Conservation (phyloP, 1,140 invertebrate species). For the Steinernema khuongi region DNA sequence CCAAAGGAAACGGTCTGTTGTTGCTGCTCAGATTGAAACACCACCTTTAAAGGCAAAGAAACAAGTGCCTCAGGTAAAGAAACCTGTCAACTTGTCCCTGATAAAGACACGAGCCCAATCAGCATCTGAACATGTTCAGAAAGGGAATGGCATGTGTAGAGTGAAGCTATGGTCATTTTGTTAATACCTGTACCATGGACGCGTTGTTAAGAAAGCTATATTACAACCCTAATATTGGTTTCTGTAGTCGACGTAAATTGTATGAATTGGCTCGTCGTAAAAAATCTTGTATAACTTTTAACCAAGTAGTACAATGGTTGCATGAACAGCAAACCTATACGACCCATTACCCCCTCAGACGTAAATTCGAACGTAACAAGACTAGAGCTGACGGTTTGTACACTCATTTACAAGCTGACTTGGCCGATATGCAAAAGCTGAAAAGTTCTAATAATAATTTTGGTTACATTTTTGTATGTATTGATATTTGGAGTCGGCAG, state of each 20-base stretch:
- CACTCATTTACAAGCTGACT: background rate
- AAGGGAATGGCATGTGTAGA: background rate
- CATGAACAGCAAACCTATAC: background rate
- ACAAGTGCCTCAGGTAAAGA: background rate
- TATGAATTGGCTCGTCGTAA: background rate
- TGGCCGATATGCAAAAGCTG: background rate
- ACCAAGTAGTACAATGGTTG: background rate
- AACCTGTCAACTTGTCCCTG: background rate
- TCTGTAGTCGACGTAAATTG: background rate
- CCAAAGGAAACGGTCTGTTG: too few relatives aligned
- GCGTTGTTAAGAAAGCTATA: background rate
- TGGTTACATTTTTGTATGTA: background rate
- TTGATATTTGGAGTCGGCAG: constrained; percentile 6
- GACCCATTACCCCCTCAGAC: background rate
- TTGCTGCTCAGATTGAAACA: too few relatives aligned
- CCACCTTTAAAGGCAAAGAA: too few relatives aligned
- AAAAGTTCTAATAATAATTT: background rate
- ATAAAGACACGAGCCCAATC: background rate
- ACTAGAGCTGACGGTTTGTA: background rate
- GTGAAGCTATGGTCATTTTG: background rate
- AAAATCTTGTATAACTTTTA: background rate
- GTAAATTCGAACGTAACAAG: background rate
- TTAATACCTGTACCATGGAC: background rate
- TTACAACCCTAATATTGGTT: background rate
- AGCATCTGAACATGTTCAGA: background rate